phyloP scores from a whole-genome alignment of 2,797 vertebrate genomes.

The Rhabdophis nuchalis region DNA sequence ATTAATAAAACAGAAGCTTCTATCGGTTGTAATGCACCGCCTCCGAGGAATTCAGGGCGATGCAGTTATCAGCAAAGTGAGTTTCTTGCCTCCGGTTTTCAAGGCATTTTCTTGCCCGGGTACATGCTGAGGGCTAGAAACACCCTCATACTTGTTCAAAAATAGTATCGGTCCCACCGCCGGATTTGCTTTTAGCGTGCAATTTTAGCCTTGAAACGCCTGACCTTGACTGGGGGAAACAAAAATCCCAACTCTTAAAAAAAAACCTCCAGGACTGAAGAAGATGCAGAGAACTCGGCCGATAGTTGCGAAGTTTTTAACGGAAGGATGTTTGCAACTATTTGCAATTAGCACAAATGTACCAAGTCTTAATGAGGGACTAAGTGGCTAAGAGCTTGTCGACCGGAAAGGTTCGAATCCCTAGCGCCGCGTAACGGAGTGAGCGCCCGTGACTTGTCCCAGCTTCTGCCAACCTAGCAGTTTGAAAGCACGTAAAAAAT shows the following conservation, averaged over 20 bases:
- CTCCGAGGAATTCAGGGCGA: not conserved
- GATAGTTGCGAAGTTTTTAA: not conserved
- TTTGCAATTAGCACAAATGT: too few relatives aligned
- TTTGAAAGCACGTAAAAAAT: too few relatives aligned
- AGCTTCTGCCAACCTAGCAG: too few relatives aligned
- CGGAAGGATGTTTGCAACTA: not conserved
- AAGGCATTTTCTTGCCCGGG: not conserved
- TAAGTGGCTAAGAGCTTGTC: too few relatives aligned
- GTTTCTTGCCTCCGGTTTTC: not conserved
- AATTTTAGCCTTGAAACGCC: not conserved
- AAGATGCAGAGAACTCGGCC: not conserved
- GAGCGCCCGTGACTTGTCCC: too few relatives aligned
- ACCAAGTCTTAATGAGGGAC: too few relatives aligned
- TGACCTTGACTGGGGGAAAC: not conserved
- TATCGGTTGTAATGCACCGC: not conserved
- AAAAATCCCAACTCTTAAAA: not conserved
- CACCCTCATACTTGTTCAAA: not conserved
- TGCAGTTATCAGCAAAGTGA: not conserved
- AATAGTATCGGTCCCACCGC: not conserved
- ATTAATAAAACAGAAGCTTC: slow-evolving; percentile 7
- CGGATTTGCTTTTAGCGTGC: not conserved
- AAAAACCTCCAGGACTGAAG: not conserved
- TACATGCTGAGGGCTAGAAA: not conserved
- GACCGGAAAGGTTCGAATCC: too few relatives aligned
- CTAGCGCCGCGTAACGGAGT: too few relatives aligned